These are phyloP conservation scores for Ceramica pisi DNA, from an alignment of 2,888 invertebrate genomes.

Conservation along the genomic window DNA sequence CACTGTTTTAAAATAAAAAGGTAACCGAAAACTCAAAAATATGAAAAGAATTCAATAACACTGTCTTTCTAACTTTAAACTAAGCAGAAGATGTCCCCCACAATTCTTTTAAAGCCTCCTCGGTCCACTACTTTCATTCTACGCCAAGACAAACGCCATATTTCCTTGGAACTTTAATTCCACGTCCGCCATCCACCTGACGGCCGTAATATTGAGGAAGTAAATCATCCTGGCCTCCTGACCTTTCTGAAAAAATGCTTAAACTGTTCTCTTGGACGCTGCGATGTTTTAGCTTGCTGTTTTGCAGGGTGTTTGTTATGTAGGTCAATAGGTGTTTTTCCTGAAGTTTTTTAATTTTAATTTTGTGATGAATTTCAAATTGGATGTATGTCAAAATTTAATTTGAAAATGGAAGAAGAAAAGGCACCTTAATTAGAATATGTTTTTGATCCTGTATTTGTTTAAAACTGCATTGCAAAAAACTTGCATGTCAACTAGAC, in stretches of 20 bases:
- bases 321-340: slow-evolving; percentile 38
- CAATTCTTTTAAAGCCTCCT: slow-evolving; percentile 35
- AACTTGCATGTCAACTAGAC: too few species aligned
- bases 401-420: neutral
- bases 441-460: too few species aligned
- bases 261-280: slow-evolving; percentile 51
- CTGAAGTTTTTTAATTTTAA: neutral
- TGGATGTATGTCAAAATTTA: neutral
- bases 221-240: slow-evolving; percentile 81
- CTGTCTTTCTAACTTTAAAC: slow-evolving; percentile 12
- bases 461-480: too few species aligned
- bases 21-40: too few species aligned
- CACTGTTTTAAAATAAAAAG: too few species aligned
- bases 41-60: neutral
- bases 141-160: slow-evolving; percentile 74
- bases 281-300: slow-evolving; percentile 41
- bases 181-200: slow-evolving; percentile 80
- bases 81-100: slow-evolving; percentile 7
- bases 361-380: slow-evolving; percentile 3
- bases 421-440: too few species aligned
- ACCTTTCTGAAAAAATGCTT: slow-evolving; percentile 75
- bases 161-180: slow-evolving; percentile 83
- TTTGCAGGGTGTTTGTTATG: slow-evolving; percentile 44
- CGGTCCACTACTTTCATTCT: slow-evolving; percentile 49
- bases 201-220: slow-evolving; percentile 78